Evolutionary conservation across 1,140 invertebrate genomes (phyloP).

Genomic region (Ips nitidus): DNA sequence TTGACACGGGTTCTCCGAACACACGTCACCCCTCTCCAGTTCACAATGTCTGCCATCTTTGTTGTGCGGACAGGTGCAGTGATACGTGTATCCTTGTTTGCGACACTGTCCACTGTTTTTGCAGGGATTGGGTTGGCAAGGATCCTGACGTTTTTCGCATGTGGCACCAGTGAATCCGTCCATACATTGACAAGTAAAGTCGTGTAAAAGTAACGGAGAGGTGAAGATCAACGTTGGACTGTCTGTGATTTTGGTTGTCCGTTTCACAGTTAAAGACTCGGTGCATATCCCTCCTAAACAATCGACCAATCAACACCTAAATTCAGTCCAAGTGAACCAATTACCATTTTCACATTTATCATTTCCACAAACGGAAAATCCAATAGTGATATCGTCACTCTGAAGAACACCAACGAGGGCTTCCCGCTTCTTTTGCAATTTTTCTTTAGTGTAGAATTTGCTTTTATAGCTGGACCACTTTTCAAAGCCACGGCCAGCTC

Average conservation of each 20-base stretch:
- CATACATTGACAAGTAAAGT: constrained; percentile 77
- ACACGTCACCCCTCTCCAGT: constrained; percentile 77
- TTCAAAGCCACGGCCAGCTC: constrained; percentile 71
- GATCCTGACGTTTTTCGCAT: constrained; percentile 84
- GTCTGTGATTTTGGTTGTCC: constrained; percentile 71
- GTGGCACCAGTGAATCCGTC: constrained; percentile 75
- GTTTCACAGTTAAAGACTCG: constrained; percentile 68
- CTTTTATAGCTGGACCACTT: constrained; percentile 57
- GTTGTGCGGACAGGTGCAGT: constrained; percentile 75
- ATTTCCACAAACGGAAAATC: constrained; percentile 72
- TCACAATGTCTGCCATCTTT: constrained; percentile 85
- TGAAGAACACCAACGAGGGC: constrained; percentile 65
- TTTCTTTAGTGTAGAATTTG: constrained; percentile 63
- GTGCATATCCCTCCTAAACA: constrained; percentile 66
- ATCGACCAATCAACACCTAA: neutral
- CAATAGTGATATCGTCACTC: constrained; percentile 59
- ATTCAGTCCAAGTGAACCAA: neutral
- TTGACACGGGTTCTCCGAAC: constrained; percentile 79
- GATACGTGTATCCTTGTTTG: constrained; percentile 77
- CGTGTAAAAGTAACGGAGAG: constrained; percentile 73
- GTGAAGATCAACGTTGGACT: constrained; percentile 78
- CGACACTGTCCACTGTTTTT: constrained; percentile 77
- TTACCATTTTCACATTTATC: constrained; percentile 69
- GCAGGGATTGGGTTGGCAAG: constrained; percentile 89
- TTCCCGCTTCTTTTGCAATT: constrained; percentile 64